phyloP scores from a whole-genome alignment of 2,797 vertebrate genomes.

The Nannoperca obscura region DNA sequence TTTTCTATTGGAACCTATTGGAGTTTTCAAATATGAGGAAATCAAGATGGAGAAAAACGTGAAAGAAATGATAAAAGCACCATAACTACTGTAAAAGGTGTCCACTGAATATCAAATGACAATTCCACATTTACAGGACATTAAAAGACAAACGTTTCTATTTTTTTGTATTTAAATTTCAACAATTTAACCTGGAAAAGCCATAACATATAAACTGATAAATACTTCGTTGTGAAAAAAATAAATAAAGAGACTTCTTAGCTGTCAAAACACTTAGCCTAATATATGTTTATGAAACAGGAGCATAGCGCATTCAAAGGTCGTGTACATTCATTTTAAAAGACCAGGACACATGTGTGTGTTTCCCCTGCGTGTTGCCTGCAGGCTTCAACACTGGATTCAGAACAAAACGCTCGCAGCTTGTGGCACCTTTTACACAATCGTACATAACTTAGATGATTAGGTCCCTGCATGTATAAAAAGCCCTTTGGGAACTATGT shows the following conservation, averaged over 20 bases:
- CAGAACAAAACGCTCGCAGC: conserved; percentile 24
- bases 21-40: background rate
- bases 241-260: no score
- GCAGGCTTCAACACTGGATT: conserved; percentile 22
- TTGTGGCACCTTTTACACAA: conserved; percentile 55
- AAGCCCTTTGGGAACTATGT: conserved; percentile 77
- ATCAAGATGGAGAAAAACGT: background rate
- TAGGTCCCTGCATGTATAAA: conserved; percentile 66
- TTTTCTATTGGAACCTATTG: background rate
- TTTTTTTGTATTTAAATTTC: no score
- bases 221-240: no score
- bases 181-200: background rate
- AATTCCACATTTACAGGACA: background rate
- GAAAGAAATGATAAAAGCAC: background rate
- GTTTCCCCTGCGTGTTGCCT: conserved; percentile 9
- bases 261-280: background rate
- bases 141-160: no score
- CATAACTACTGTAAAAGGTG: background rate
- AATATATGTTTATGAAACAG: no score
- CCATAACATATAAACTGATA: background rate
- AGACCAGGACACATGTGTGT: background rate
- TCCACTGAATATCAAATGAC: background rate
- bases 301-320: background rate
- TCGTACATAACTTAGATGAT: conserved; percentile 73
- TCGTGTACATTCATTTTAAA: background rate